These are phyloP conservation scores for Drosophila erecta DNA, from an alignment of 1,140 invertebrate species.

Conservation along the genomic window DNA sequence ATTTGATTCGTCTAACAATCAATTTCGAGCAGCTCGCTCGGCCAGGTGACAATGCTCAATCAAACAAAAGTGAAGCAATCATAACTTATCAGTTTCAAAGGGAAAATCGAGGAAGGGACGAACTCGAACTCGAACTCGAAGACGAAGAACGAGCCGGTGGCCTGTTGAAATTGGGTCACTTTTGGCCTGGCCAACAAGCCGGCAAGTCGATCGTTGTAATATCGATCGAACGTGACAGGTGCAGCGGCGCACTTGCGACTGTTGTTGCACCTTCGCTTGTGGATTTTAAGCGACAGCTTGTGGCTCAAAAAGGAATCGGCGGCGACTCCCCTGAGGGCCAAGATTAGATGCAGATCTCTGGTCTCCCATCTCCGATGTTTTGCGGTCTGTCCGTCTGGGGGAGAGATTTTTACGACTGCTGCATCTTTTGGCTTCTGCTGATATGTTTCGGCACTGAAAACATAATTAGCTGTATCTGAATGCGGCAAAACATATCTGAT, in stretches of 20 bases:
- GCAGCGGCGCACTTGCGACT: constrained; percentile 62
- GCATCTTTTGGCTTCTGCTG: constrained; percentile 58
- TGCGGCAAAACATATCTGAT: background rate
- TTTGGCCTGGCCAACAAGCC: constrained; percentile 37
- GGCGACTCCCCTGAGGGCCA: constrained; percentile 67
- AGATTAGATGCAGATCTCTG: constrained; percentile 73
- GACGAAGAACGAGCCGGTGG: constrained; percentile 12
- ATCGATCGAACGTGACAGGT: constrained; percentile 77
- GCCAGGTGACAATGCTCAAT: constrained; percentile 70
- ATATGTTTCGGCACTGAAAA: constrained; percentile 11
- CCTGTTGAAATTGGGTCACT: constrained; percentile 74
- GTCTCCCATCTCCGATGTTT: constrained; percentile 44
- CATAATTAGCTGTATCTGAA: background rate
- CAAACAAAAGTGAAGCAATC: constrained; percentile 60
- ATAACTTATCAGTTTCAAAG: constrained; percentile 66
- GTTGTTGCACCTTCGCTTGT: constrained; percentile 50
- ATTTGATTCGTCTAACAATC: constrained; percentile 37
- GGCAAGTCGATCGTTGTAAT: constrained; percentile 56
- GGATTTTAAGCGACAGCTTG: constrained; percentile 70
- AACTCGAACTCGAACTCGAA: background rate
- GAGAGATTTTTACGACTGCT: constrained; percentile 75
- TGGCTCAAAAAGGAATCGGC: constrained; percentile 46
- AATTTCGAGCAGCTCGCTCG: constrained; percentile 28
- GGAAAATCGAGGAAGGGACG: constrained; percentile 7
- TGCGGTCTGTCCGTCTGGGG: constrained; percentile 55